phyloP scores from a whole-genome alignment of 2,113 vertebrate genomes.

The Camelus bactrianus region DNA sequence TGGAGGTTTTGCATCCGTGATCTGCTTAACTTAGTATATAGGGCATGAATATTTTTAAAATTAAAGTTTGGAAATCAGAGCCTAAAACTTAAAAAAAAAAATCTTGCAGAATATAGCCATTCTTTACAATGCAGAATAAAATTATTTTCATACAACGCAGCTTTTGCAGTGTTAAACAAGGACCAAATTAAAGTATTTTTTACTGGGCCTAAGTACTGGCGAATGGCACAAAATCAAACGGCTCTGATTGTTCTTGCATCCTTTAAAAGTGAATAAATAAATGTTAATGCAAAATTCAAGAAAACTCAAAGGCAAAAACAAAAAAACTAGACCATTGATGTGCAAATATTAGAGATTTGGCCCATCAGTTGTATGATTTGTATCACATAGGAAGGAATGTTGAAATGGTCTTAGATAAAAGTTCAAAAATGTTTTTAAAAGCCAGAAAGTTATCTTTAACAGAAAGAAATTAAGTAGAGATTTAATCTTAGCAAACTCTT shows the following conservation, averaged over 20 bases:
- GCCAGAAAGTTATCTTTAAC: conserved; percentile 27
- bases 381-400: not conserved
- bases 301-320: conserved; percentile 33
- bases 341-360: conserved; percentile 36
- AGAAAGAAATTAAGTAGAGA: conserved; percentile 19
- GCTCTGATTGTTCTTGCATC: not conserved
- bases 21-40: not conserved
- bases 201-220: not conserved
- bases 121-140: conserved; percentile 29
- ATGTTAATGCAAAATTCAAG: conserved; percentile 4
- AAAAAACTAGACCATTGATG: not conserved
- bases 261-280: conserved; percentile 45
- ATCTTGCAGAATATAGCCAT: not conserved
- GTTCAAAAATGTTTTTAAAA: conserved; percentile 46
- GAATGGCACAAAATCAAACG: conserved; percentile 1
- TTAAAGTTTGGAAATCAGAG: not conserved
- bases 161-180: conserved; percentile 1
- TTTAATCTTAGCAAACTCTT: conserved; percentile 41
- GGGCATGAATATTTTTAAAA: conserved; percentile 20
- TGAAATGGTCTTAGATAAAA: conserved; percentile 35
- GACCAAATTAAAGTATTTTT: conserved; percentile 16
- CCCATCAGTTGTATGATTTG: not conserved
- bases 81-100: not conserved
- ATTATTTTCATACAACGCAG: not conserved
- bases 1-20: not conserved